phyloP scores from a whole-genome alignment of 2,888 invertebrate species.

The Ophioninae sp. region DNA sequence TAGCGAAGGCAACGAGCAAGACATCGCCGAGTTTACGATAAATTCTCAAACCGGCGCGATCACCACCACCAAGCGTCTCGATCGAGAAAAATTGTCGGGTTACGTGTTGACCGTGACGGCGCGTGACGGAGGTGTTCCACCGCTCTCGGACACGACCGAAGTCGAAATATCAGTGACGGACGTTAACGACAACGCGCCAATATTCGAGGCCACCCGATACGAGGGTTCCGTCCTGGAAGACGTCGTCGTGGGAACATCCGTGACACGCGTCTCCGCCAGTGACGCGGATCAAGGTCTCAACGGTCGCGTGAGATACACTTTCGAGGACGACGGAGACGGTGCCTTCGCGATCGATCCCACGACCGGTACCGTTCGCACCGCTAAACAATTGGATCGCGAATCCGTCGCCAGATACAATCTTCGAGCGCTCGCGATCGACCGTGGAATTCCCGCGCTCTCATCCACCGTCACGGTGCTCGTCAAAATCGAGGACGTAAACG shows the following conservation, averaged over 20 bases:
- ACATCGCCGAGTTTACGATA: conserved; percentile 88
- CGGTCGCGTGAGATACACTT: conserved; percentile 90
- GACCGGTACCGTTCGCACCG: conserved; percentile 95
- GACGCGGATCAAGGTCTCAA: conserved; percentile 94
- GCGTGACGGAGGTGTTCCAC: conserved; percentile 94
- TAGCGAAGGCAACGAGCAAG: conserved; percentile 83
- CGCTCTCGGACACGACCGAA: conserved; percentile 95
- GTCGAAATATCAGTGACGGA: conserved; percentile 97
- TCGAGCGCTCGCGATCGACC: conserved; percentile 93
- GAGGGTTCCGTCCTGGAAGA: conserved; percentile 93
- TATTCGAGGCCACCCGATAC: conserved; percentile 91
- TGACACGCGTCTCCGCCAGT: conserved; percentile 89
- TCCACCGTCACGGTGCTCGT: conserved; percentile 88
- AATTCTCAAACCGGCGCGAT: conserved; percentile 97
- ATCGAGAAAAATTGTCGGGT: conserved; percentile 90
- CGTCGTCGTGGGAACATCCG: conserved; percentile 91
- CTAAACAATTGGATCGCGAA: conserved; percentile 95
- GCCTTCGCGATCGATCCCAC: conserved; percentile 96
- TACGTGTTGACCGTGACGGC: conserved; percentile 96
- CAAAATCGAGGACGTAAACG: conserved; percentile 93
- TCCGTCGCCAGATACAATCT: conserved; percentile 92
- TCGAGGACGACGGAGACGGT: conserved; percentile 91
- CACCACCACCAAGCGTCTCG: conserved; percentile 91
- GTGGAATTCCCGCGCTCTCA: conserved; percentile 90
- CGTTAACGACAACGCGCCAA: conserved; percentile 97